Percentiles rank a stretch among this genome's conserved stretches.
Conservation (phyloP, 2,797 vertebrate species). For the Todus mexicanus region DNA sequence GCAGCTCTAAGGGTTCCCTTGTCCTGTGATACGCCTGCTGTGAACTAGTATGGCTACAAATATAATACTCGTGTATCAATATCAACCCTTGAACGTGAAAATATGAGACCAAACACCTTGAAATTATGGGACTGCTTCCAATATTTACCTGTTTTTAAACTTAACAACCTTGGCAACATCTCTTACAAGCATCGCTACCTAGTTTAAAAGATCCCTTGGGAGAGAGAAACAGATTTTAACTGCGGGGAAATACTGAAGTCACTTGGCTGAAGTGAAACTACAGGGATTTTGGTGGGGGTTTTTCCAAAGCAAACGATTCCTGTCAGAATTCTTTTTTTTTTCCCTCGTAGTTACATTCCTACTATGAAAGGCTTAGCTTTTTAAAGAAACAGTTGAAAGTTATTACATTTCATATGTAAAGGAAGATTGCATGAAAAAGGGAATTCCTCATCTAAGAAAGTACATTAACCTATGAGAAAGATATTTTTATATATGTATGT, state of each 20-base stretch:
- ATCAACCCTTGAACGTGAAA: not conserved
- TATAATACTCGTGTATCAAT: not conserved
- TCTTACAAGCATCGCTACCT: not conserved
- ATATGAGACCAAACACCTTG: not conserved
- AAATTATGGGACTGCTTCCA: not conserved
- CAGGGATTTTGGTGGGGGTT: not conserved
- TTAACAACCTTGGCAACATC: constrained; percentile 13
- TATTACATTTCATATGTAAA: not conserved
- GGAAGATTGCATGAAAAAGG: not conserved
- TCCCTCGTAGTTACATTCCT: not conserved
- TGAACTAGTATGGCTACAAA: not conserved
- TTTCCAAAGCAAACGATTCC: not conserved
- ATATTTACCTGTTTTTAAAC: constrained; percentile 30
- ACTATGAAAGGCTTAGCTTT: not conserved
- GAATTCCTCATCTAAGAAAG: not conserved
- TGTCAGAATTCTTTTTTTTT: not conserved
- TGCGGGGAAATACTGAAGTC: constrained; percentile 25
- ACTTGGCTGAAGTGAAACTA: not conserved
- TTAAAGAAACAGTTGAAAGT: not conserved
- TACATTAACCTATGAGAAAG: not conserved
- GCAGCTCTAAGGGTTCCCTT: not conserved
- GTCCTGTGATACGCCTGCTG: not conserved
- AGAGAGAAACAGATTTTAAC: not conserved
- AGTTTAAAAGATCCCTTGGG: constrained; percentile 24
- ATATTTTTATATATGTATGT: not conserved